Percentiles rank a stretch among this genome's conserved stretches.
phyloP scores from a whole-genome alignment of 2,113 vertebrate genomes.

The Grammomys surdaster region DNA sequence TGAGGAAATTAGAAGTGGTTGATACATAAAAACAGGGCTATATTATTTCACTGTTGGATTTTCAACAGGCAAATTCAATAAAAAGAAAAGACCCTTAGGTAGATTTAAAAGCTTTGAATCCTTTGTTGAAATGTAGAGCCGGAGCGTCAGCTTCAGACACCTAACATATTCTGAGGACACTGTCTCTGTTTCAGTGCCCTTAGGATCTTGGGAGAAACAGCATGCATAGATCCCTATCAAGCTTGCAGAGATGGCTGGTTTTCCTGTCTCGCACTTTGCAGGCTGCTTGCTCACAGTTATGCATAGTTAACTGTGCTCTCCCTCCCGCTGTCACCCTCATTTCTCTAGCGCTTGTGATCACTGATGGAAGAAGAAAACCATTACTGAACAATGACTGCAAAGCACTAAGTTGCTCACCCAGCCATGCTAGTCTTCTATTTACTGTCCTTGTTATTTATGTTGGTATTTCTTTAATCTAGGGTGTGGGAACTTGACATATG shows the following conservation, averaged over 20 bases:
- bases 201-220: not conserved
- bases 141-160: not conserved
- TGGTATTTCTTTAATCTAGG: conserved; percentile 63
- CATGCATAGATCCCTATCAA: not conserved
- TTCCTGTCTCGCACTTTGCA: not conserved
- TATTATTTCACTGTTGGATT: not conserved
- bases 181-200: not conserved
- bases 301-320: not conserved
- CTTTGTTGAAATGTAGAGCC: not conserved
- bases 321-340: conserved; percentile 14
- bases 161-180: not conserved
- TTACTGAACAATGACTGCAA: conserved; percentile 44
- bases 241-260: not conserved
- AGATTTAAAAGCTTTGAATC: not conserved
- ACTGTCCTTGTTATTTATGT: conserved; percentile 61
- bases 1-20: not conserved
- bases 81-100: not conserved
- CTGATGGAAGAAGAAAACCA: conserved; percentile 46
- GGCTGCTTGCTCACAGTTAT: not conserved
- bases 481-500: not conserved
- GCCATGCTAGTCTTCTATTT: conserved; percentile 40
- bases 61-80: not conserved
- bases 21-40: not conserved
- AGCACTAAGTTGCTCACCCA: conserved; percentile 29
- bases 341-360: conserved; percentile 34